Evolutionary conservation across 2,113 vertebrate genomes (phyloP), one percentile per base, ranked within the genome.

Genomic region (Phyllostomus hastatus): DNA sequence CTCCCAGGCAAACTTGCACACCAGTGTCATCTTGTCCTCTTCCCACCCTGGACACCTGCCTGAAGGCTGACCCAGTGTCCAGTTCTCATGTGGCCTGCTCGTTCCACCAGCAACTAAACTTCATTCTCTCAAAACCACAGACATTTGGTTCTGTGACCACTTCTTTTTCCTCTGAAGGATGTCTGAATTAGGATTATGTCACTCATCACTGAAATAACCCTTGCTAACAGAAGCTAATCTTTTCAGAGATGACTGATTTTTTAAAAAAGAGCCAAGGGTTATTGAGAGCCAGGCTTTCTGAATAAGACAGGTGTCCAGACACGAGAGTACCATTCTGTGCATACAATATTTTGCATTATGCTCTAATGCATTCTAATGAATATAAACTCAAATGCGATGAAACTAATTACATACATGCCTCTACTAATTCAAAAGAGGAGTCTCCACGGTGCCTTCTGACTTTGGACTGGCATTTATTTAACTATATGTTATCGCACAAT

Each of bases 151-250:
- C 50, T 90, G 5, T 81, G 64, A 94, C 3, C 50, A 86, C 50
- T 72, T 95, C 91, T 35, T 59, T 61, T 38, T 26, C 38, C 35
- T 64, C 35, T 61, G 78, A 59, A 35, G 20, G 59, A 12, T 20
- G 8, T 92, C 64, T 50, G 70, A 84, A 76, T 88, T 95, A 70
- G n/a, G 17, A 73, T 96, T 91, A 33, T 96, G n/a, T 69, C 41
- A 78, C 72, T 89, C 67, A 46, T 33, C 88, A 59, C 66, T 59
- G 24, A 81, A 94, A 41, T 81, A 72, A 50, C 10, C 8, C 14
- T 57, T 94, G 61, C 14, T 66, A 70, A 35, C 6, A 91, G 17
- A 95, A 61, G 9, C 85, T 69, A 73, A 38, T 81, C 24, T 87
- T 90, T 78, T 90, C 46, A 86, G 73, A 96, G 19, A 38, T 86